Conservation (phyloP, 92 coral and sea anemone genomes). For the Epizoanthus scotinus region DNA sequence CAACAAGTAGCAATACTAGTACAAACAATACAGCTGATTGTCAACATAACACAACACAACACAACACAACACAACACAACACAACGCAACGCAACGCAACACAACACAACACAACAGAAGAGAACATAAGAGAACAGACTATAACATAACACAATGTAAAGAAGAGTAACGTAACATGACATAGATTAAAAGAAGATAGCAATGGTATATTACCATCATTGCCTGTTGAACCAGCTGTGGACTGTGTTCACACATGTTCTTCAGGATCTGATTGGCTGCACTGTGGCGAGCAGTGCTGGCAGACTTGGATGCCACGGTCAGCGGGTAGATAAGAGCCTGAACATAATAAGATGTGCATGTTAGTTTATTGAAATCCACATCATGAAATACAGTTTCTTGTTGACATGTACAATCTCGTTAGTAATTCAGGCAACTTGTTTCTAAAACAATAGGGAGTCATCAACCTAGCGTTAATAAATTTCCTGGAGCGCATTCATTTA, state of each 20-base stretch:
- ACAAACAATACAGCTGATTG: neutral
- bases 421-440: neutral
- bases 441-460: neutral
- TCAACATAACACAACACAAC: too few species aligned
- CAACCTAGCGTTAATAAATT: too few species aligned
- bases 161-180: too few species aligned
- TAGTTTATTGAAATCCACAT: neutral
- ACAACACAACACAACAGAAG: too few species aligned
- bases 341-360: neutral
- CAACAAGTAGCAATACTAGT: neutral
- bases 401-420: too few species aligned
- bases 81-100: too few species aligned
- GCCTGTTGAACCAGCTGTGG: slow-evolving; percentile 97
- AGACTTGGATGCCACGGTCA: slow-evolving; percentile 98
- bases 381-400: too few species aligned
- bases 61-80: too few species aligned
- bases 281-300: slow-evolving; percentile 94
- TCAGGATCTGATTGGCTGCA: slow-evolving; percentile 97
- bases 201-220: slow-evolving; percentile 73
- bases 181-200: neutral
- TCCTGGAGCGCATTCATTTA: too few species aligned
- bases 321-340: slow-evolving; percentile 94
- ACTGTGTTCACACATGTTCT: slow-evolving; percentile 99
- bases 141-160: too few species aligned
- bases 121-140: too few species aligned